These are phyloP conservation scores for Archocentrus centrarchus DNA, from an alignment of 2,113 vertebrate genomes.

Conservation along the genomic window DNA sequence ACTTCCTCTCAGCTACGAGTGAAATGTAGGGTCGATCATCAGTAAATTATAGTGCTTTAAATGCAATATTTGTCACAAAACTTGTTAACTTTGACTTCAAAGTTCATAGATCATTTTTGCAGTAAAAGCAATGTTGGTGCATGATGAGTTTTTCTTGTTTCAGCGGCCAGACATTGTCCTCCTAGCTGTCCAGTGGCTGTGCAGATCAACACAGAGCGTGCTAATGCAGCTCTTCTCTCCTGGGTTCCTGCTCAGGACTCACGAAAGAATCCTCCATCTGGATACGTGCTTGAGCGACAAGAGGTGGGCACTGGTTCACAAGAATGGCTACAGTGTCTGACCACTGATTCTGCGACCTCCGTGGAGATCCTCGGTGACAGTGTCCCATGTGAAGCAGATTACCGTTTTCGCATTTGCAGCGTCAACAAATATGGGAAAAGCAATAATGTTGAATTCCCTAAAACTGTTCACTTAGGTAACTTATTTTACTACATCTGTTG, in stretches of 20 bases:
- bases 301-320: conserved; percentile 85
- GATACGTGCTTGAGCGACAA: conserved; percentile 90
- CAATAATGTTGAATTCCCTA: conserved; percentile 88
- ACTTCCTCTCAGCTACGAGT: conserved; percentile 93
- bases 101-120: not conserved
- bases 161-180: conserved; percentile 87
- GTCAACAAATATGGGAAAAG: conserved; percentile 91
- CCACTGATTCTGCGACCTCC: conserved; percentile 86
- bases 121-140: not conserved
- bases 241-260: conserved; percentile 88
- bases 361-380: conserved; percentile 93
- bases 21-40: conserved; percentile 84
- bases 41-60: not conserved
- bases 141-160: conserved; percentile 30
- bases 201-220: conserved; percentile 88
- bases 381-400: conserved; percentile 89
- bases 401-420: conserved; percentile 90
- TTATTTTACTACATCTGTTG: not conserved
- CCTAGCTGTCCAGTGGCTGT: conserved; percentile 87
- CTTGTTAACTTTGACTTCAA: not conserved
- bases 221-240: conserved; percentile 88
- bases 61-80: not conserved
- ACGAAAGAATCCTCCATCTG: conserved; percentile 84
- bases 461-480: conserved; percentile 90
- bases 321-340: conserved; percentile 93